These are phyloP conservation scores for Mormyrops boulengeri DNA, from an alignment of 2,797 vertebrate genomes.

Conservation along the genomic window DNA sequence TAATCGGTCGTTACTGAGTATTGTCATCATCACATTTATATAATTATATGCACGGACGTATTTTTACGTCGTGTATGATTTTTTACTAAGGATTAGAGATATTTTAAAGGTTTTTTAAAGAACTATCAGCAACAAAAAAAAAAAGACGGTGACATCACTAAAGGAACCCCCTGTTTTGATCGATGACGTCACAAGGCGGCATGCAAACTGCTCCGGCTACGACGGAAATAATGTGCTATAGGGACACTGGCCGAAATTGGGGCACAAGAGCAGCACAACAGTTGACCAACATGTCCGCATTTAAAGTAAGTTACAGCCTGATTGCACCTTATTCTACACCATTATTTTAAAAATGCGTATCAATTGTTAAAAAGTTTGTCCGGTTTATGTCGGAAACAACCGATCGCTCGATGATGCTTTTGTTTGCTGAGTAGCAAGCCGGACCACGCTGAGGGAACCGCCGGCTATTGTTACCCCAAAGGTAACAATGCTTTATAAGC, in stretches of 20 bases:
- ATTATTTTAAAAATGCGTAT: not conserved
- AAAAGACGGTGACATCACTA: conserved; percentile 19
- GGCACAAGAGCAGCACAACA: not conserved
- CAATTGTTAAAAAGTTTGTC: conserved; percentile 1
- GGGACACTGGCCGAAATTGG: conserved; percentile 1
- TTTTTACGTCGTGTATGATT: not conserved
- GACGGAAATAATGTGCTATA: conserved; percentile 9
- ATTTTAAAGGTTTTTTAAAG: not conserved
- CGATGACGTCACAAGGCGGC: conserved; percentile 20
- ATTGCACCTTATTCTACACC: not conserved
- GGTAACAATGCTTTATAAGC: not conserved
- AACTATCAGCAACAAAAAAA: not conserved
- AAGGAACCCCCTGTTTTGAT: conserved; percentile 27
- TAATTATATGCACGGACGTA: not conserved
- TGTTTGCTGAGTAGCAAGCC: conserved; percentile 10
- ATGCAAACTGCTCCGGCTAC: conserved; percentile 11
- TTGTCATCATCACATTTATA: not conserved
- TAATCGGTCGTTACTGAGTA: not conserved
- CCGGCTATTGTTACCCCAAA: not conserved
- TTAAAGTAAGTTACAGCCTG: conserved; percentile 13
- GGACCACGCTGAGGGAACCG: not conserved
- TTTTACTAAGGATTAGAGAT: not conserved
- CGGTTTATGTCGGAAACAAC: not conserved
- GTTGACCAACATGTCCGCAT: not conserved
- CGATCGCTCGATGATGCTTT: not conserved